Evolutionary conservation across 1,140 invertebrate species (phyloP), one percentile per base, ranked within the genome.

Genomic region (Drosophila arawakana): DNA sequence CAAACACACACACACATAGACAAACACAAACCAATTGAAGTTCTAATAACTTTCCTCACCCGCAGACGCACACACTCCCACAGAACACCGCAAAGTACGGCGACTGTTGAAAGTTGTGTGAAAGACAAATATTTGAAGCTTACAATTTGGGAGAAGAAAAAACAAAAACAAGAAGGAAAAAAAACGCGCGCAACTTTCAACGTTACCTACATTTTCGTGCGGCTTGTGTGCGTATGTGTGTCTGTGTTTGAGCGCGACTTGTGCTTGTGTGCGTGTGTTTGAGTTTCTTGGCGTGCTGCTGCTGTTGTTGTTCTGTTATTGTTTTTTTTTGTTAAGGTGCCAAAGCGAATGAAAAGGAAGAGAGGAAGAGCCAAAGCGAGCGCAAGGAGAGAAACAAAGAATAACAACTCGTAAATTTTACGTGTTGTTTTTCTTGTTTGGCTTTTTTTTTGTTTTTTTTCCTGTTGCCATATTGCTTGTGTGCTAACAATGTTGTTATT

Each of bases 401-500:
- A 66, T 7, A 37, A 10, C 4, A 60, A 60, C 21, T 60, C 57
- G 52, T 71, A 52, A 61, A 30, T 41, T 69, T 9, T 44, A 30
- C 25, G 25, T 30, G 25, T 30, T 30, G 25, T 30, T 30, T 30
- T 30, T 30, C 25, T 55, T 49, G 50, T 78, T n/a, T 54, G 49
- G 69, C 46, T 55, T 62, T 61, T 10, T 60, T 30, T 46, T 65
- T 73, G 61, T 62, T 75, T 58, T 73, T 78, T 73, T 13, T 35
- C 68, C 55, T 30, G 58, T 46, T 71, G 55, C n/a, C 69, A 37
- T 73, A 41, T 54, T 65, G 62, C 49, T 13, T 72, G 44, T 75
- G 44, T 18, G 25, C 57, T 73, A 57, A 52, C 76, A 41, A 71
- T 72, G 54, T 70, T 75, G 70, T 59, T 77, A 69, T 70, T 75